phyloP scores from a whole-genome alignment of 2,888 invertebrate species.

The Amphipoea oculea region DNA sequence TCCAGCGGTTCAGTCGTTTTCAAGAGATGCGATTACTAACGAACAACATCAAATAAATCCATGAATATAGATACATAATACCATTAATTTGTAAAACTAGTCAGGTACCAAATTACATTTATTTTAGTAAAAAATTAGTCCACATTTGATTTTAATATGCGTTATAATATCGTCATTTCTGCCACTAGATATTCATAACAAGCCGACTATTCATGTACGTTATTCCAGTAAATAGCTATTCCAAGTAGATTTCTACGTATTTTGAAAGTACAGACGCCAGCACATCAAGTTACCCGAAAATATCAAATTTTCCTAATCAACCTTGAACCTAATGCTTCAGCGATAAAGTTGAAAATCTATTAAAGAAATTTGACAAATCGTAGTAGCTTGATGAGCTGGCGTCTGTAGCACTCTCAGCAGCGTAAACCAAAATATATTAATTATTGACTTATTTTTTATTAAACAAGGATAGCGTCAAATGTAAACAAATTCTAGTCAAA shows the following conservation, averaged over 20 bases:
- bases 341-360: no score
- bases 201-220: neutral
- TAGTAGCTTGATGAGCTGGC: no score
- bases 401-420: neutral
- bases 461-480: no score
- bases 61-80: neutral
- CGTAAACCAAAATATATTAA: neutral
- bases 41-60: neutral
- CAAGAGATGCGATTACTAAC: neutral
- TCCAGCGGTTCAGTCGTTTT: neutral
- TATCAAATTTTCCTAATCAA: no score
- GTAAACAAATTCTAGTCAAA: no score
- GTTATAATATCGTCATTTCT: neutral
- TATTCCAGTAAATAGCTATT: neutral
- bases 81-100: neutral
- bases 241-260: neutral
- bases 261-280: neutral
- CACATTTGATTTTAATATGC: neutral
- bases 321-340: no score
- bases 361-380: no score
- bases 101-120: neutral
- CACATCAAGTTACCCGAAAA: no score
- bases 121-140: neutral
- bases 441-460: neutral
- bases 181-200: neutral